Conservation (phyloP, 2,113 vertebrate species). For the Hippocampus barbouri region DNA sequence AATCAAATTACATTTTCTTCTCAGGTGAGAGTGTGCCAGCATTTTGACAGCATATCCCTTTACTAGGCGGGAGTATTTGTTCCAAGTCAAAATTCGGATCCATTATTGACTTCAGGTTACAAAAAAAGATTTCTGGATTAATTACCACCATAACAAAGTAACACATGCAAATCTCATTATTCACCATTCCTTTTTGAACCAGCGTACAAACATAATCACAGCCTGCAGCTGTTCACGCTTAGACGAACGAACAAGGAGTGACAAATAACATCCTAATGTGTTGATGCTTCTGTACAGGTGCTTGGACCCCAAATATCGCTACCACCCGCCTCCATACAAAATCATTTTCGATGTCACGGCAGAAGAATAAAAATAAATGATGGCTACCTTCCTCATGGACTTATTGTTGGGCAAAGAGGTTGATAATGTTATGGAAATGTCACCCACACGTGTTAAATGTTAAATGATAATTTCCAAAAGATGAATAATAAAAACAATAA, state of each 20-base stretch:
- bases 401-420: not conserved
- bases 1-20: slow-evolving; percentile 58
- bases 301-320: not conserved
- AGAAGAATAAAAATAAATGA: not conserved
- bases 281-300: not conserved
- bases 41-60: slow-evolving; percentile 39
- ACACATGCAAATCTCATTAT: slow-evolving; percentile 4
- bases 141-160: not conserved
- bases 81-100: slow-evolving; percentile 19
- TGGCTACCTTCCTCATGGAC: not conserved
- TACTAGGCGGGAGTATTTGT: slow-evolving; percentile 23
- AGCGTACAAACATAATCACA: not conserved
- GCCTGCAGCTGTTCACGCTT: not conserved
- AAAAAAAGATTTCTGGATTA: slow-evolving; percentile 11
- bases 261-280: not conserved
- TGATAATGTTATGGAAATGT: not conserved
- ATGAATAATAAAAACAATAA: not conserved
- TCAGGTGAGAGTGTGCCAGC: slow-evolving; percentile 36
- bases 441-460: not conserved
- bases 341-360: not conserved
- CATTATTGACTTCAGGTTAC: slow-evolving; percentile 23
- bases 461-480: not conserved
- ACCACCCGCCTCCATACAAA: too few relatives aligned
- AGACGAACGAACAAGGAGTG: not conserved
- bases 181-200: slow-evolving; percentile 7